Conservation (phyloP, 1,140 invertebrate species). For the Anastrepha obliqua region DNA sequence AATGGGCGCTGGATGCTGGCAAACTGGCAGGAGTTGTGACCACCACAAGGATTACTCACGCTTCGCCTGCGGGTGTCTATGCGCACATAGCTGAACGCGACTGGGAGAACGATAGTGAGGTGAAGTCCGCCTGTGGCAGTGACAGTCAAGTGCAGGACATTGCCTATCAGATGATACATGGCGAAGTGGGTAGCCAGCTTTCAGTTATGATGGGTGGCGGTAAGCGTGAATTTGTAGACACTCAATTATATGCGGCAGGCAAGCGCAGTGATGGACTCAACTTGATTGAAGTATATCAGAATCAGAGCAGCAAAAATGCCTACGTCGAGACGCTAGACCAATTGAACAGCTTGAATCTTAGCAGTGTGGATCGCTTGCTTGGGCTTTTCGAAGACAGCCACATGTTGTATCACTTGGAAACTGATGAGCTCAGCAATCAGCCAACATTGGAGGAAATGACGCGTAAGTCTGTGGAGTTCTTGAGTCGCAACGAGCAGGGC, state of each 20-base stretch:
- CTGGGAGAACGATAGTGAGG: slow-evolving; percentile 85
- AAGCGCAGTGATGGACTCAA: slow-evolving; percentile 81
- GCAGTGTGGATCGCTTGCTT: slow-evolving; percentile 73
- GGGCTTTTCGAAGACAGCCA: slow-evolving; percentile 77
- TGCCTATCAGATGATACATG: slow-evolving; percentile 82
- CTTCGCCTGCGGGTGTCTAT: slow-evolving; percentile 84
- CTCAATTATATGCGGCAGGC: slow-evolving; percentile 61
- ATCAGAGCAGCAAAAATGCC: slow-evolving; percentile 71
- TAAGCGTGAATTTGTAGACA: slow-evolving; percentile 78
- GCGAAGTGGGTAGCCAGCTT: slow-evolving; percentile 78
- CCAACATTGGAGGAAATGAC: slow-evolving; percentile 88
- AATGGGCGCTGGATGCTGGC: slow-evolving; percentile 82
- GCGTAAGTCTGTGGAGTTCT: slow-evolving; percentile 81
- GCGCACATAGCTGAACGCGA: slow-evolving; percentile 83
- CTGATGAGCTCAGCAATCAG: slow-evolving; percentile 75
- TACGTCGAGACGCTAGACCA: slow-evolving; percentile 82
- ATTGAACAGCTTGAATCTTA: slow-evolving; percentile 68
- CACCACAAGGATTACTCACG: slow-evolving; percentile 86
- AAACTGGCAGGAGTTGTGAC: slow-evolving; percentile 83
- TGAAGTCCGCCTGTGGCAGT: slow-evolving; percentile 70
- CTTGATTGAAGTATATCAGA: slow-evolving; percentile 83
- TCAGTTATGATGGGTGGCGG: slow-evolving; percentile 86
- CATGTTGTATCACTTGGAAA: slow-evolving; percentile 77
- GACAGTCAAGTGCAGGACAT: slow-evolving; percentile 80
- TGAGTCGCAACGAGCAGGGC: slow-evolving; percentile 83